A percentile compares a stretch with the other conserved stretches of the same genome.
phyloP scores from a whole-genome alignment of 2,888 invertebrate genomes.

The Adelognathus sp. region DNA sequence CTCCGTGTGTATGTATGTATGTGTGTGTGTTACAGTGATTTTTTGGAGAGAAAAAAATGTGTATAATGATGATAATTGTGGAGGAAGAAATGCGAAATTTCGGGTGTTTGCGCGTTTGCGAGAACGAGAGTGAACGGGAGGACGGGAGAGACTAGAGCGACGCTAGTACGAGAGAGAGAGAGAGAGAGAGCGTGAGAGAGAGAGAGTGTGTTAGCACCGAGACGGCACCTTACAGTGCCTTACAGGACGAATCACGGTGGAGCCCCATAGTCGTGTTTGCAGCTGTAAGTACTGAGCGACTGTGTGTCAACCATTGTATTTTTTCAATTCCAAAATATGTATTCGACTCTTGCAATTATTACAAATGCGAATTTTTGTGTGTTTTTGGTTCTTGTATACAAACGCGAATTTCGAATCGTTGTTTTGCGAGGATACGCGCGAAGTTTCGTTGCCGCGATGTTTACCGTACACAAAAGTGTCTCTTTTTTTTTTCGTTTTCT shows the following conservation, averaged over 20 bases:
- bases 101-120: too few relatives aligned
- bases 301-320: slow-evolving; percentile 71
- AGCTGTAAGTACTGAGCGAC: slow-evolving; percentile 63
- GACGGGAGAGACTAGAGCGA: slow-evolving; percentile 39
- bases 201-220: slow-evolving; percentile 32
- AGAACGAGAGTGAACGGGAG: neutral
- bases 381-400: neutral
- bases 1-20: neutral
- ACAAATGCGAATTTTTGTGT: neutral
- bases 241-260: slow-evolving; percentile 75
- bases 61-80: too few relatives aligned
- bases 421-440: too few relatives aligned
- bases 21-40: neutral
- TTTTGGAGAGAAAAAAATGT: neutral
- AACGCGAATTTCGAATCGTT: neutral
- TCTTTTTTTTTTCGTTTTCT: too few relatives aligned
- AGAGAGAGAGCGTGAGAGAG: slow-evolving; percentile 28
- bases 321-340: neutral
- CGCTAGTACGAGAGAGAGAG: slow-evolving; percentile 2
- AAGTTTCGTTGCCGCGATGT: too few relatives aligned
- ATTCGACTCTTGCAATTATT: neutral
- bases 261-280: slow-evolving; percentile 76
- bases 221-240: slow-evolving; percentile 75
- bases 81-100: too few relatives aligned
- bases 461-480: too few relatives aligned